Evolutionary conservation across 2,113 vertebrate genomes (phyloP), one percentile per base, ranked within the genome.

Genomic region (Melanostigma gelatinosum): DNA sequence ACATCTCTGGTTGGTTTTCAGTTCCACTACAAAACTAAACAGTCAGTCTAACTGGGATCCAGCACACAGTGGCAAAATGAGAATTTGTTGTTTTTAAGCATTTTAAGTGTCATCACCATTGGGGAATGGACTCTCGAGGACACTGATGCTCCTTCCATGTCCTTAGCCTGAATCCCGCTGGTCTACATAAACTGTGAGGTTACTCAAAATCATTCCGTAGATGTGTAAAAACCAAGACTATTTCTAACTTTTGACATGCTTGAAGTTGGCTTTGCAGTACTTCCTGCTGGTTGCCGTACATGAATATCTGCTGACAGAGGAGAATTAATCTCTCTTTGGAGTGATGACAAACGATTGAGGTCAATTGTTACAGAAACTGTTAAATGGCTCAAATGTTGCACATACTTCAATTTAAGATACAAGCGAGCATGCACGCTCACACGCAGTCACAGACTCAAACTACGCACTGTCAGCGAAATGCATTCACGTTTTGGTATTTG

Each of bases 401-500:
- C 71, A 55, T 29, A 54, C 34, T 70, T 74, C 38, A 55, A 29
- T 70, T 58, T 71, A 42, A 61, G 55, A 62, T 44, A 8, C 46
- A 69, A 34, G 67, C 29, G 5, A 58, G 55, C 27, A 13, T 29
- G 57, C 22, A 11, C 44, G 18, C 34, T 22, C 38, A 36, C 54
- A 24, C 15, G 29, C 34, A 52, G 42, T 20, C 16, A 64, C n/a
- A 58, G 40, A 44, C 52, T 24, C 9, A 48, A 32, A 60, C 50
- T 46, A n/a, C 46, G 72, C 61, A 36, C 22, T 66, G 86, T 87
- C 87, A 90, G 89, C 85, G 74, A 71, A 87, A 87, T 44, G 36
- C 60, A 67, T 85, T 87, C 72, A 85, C 36, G 9, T 81, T 79
- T 67, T 68, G 58, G 79, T 67, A 75, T 88, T 80, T 81, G 40